Base-by-base conservation (phyloP, 2,797 vertebrate genomes). In the Aplochiton taeniatus region DNA sequence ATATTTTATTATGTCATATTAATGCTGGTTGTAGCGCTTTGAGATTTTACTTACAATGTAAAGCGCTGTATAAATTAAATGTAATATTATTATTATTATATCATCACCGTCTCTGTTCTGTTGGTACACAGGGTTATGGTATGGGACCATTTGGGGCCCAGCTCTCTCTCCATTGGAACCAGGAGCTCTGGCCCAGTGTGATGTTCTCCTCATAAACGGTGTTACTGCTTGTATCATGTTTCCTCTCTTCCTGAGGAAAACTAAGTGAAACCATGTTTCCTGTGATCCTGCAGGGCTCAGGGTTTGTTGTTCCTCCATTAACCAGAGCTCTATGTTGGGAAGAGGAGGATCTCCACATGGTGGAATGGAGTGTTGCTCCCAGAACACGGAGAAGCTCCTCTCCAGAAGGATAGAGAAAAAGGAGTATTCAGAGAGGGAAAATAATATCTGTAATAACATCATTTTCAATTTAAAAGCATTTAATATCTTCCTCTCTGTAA, bases 191-290 rank as follows among this genome's bases (percentile, higher is more conserved):
- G n/a, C n/a, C n/a, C n/a, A n/a, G n/a, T n/a, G n/a, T n/a, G n/a
- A n/a, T n/a, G n/a, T n/a, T 61, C 61, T 63, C 70, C 69, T 49
- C n/a, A 16, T 79, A 78, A 87, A 83, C 77, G 79, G 84, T 82
- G 72, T 85, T 73, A 57, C 68, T 58, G 68, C 67, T 77, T 83
- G 88, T 85, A 84, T 89, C 74, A n/a, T 73, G 68, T 84, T 87
- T 82, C 86, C 47, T 76, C 63, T 82, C 77, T 84, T 81, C 87
- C 84, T 76, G 73, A 71, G 50, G 82, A 77, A 87, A 85, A 80
- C 78, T 90, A 89, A 89, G 83, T 85, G 61, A 77, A 89, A 88
- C 82, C 90, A 89, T 69, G 82, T 82, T 81, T 60, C 69, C 77
- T 75, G 80, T 74, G 85, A 85, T 85, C 81, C 31, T 44, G 65